Evolutionary conservation across 2,113 vertebrate genomes (phyloP).

Genomic region (Strigops habroptila): DNA sequence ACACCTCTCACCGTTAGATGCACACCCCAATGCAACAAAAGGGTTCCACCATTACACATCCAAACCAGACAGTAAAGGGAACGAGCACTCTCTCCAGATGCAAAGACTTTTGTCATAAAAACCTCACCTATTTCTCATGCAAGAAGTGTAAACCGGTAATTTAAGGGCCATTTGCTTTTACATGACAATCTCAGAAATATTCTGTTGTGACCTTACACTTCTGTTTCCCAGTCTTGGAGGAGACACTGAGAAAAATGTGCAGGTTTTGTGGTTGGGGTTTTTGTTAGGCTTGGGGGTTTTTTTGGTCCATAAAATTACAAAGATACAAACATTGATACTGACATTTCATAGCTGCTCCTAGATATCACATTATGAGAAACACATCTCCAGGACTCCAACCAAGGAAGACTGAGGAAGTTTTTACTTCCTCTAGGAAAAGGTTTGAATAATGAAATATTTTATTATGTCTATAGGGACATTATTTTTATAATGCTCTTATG

Average conservation of each 20-base stretch:
- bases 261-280: fast-evolving
- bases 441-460: slow-evolving; percentile 5
- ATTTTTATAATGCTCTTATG: background rate
- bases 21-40: background rate
- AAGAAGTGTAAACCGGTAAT: background rate
- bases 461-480: background rate
- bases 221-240: background rate
- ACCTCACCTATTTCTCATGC: background rate
- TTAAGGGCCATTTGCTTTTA: slow-evolving; percentile 29
- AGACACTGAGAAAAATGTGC: slow-evolving; percentile 1
- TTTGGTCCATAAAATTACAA: background rate
- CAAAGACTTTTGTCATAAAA: background rate
- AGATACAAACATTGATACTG: slow-evolving; percentile 2
- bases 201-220: slow-evolving; percentile 18
- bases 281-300: fast-evolving
- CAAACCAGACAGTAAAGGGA: background rate
- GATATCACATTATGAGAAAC: slow-evolving; percentile 26
- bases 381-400: background rate
- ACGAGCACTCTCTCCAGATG: background rate
- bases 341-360: slow-evolving; percentile 8
- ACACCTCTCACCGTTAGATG: slow-evolving; percentile 14
- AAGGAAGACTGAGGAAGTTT: background rate
- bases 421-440: background rate
- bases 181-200: background rate
- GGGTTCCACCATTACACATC: background rate